Percentiles rank a stretch among this genome's conserved stretches.
These are phyloP conservation scores for Rhizoglyphus robini DNA, from an alignment of 1,140 invertebrate genomes.

Conservation along the genomic window DNA sequence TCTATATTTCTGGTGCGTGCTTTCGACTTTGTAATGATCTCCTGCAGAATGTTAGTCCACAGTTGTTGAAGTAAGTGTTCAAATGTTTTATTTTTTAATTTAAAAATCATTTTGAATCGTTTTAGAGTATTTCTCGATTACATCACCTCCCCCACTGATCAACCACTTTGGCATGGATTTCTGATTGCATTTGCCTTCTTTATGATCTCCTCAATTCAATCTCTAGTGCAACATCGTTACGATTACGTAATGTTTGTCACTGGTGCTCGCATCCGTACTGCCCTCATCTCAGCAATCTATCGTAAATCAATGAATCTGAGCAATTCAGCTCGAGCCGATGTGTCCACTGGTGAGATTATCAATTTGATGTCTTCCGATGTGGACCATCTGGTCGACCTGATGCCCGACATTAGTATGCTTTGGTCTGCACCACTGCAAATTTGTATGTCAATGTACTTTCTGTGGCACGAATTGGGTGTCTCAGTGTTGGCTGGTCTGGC, in stretches of 20 bases:
- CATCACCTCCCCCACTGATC: too few species aligned
- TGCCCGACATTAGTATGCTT: too few species aligned
- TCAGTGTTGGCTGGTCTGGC: slow-evolving; percentile 31
- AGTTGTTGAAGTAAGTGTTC: too few species aligned
- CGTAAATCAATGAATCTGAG: slow-evolving; percentile 30
- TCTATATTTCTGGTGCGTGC: too few species aligned
- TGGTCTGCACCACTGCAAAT: slow-evolving; percentile 29
- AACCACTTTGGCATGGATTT: slow-evolving; percentile 79
- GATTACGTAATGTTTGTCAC: slow-evolving; percentile 68
- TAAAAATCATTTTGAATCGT: too few species aligned
- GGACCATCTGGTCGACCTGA: neutral
- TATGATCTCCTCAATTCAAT: slow-evolving; percentile 32
- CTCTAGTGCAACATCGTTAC: slow-evolving; percentile 71
- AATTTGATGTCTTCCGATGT: slow-evolving; percentile 24
- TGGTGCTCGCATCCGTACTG: slow-evolving; percentile 28
- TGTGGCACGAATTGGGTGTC: slow-evolving; percentile 31
- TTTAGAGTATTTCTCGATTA: slow-evolving; percentile 40
- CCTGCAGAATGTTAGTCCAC: too few species aligned
- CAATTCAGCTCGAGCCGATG: slow-evolving; percentile 27
- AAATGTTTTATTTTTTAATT: too few species aligned
- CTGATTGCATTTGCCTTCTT: slow-evolving; percentile 51
- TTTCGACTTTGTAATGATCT: too few species aligned
- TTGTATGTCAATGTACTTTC: slow-evolving; percentile 30
- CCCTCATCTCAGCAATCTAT: slow-evolving; percentile 29
- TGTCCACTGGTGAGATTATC: slow-evolving; percentile 25